Evolutionary conservation across 2,888 invertebrate species (phyloP).

Genomic region (Penaeus monodon): DNA sequence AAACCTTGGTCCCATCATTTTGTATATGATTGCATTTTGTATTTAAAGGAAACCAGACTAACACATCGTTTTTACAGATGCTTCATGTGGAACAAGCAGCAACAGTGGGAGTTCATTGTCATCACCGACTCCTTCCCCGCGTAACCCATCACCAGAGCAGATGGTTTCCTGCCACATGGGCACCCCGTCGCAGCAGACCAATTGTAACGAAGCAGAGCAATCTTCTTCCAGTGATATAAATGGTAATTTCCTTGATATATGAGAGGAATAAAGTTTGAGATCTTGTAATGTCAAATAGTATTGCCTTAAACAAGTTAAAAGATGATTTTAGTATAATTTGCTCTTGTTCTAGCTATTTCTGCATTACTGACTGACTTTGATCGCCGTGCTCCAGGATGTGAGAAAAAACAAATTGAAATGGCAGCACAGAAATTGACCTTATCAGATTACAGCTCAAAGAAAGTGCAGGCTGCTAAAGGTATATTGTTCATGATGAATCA

Average conservation of each 20-base stretch:
- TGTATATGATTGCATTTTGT: neutral
- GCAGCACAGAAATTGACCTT: constrained; percentile 41
- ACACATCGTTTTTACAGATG: constrained; percentile 3
- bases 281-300: no score
- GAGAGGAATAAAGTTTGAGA: no score
- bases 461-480: constrained; percentile 54
- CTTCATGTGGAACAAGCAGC: constrained; percentile 35
- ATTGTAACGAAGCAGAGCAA: neutral
- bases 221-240: constrained; percentile 17
- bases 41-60: neutral
- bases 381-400: constrained; percentile 54
- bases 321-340: no score
- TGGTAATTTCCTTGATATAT: constrained; percentile 2
- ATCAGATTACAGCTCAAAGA: constrained; percentile 55
- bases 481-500: neutral
- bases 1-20: neutral
- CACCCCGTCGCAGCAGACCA: neutral
- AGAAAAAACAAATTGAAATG: constrained; percentile 45
- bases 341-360: constrained; percentile 27
- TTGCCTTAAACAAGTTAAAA: no score
- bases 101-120: constrained; percentile 43
- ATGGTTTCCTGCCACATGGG: constrained; percentile 16
- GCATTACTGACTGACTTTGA: constrained; percentile 48
- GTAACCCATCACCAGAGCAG: constrained; percentile 43
- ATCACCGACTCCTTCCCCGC: constrained; percentile 39